Conservation (phyloP, 1,140 invertebrate species). For the Pseudomyrmex pallidus region DNA sequence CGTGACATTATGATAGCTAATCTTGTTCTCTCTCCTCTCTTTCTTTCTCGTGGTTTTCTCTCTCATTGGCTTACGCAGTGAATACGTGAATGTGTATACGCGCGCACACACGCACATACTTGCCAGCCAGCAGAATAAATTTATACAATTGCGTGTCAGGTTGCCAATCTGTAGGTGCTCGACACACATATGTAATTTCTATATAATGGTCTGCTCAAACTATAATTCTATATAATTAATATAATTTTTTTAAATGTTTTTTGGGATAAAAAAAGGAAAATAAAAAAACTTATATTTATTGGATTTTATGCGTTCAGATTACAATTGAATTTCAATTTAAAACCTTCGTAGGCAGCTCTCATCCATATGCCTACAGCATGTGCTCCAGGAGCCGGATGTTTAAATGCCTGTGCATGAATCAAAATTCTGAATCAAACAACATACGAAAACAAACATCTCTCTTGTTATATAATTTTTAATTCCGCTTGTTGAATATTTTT, state of each 20-base stretch:
- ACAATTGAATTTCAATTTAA: constrained; percentile 78
- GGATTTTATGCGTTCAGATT: not conserved
- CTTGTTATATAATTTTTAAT: too few species aligned
- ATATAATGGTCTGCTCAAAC: not conserved
- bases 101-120: not conserved
- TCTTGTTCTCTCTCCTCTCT: not conserved
- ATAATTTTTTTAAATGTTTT: not conserved
- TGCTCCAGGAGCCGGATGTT: constrained; percentile 86
- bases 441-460: constrained; percentile 8
- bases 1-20: constrained; percentile 72
- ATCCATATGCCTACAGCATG: constrained; percentile 87
- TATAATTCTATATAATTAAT: not conserved
- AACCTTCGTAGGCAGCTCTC: constrained; percentile 85
- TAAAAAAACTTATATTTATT: constrained; percentile 17
- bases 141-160: constrained; percentile 37
- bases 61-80: constrained; percentile 14
- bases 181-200: not conserved
- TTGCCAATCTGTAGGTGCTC: constrained; percentile 4
- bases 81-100: constrained; percentile 1
- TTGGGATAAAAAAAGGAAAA: not conserved
- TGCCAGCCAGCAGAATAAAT: constrained; percentile 48
- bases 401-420: constrained; percentile 63
- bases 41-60: too few species aligned
- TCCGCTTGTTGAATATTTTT: too few species aligned
- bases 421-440: constrained; percentile 9